A percentile compares a stretch with the other conserved stretches of the same genome.
Conservation (phyloP, 1,140 invertebrate genomes). For the Tachypleus tridentatus region DNA sequence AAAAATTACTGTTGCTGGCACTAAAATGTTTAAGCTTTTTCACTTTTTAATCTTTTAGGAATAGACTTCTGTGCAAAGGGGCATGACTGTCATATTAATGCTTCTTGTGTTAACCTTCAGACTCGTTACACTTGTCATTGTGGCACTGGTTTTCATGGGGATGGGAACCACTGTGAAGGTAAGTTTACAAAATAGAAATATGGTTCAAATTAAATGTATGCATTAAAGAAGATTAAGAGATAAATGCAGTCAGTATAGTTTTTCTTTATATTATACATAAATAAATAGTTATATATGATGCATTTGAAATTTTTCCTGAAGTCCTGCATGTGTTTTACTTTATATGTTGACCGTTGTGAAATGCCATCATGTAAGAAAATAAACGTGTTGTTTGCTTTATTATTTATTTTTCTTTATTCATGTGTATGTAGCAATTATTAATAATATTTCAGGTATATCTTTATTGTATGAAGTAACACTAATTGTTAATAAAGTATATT, state of each 20-base stretch:
- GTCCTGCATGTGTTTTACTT: neutral
- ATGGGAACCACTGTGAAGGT: slow-evolving; percentile 64
- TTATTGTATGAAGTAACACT: no score
- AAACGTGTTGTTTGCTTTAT: no score
- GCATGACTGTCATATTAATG: slow-evolving; percentile 66
- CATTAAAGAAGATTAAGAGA: neutral
- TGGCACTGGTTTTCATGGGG: slow-evolving; percentile 63
- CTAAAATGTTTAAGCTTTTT: no score
- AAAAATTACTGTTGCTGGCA: no score
- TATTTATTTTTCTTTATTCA: no score
- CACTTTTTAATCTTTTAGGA: slow-evolving; percentile 38
- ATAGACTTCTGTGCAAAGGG: slow-evolving; percentile 76
- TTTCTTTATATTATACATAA: neutral
- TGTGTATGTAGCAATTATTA: no score
- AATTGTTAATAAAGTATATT: no score
- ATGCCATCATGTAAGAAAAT: no score
- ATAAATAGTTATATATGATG: slow-evolving; percentile 6
- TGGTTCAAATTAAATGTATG: neutral
- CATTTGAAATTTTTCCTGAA: slow-evolving; percentile 1
- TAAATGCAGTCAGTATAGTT: slow-evolving; percentile 4
- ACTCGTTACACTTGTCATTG: slow-evolving; percentile 73
- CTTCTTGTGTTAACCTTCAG: slow-evolving; percentile 68
- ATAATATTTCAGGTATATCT: no score
- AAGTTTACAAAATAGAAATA: slow-evolving; percentile 23
- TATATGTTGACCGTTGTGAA: neutral